Percentiles rank a stretch among this genome's conserved stretches.
phyloP scores from a whole-genome alignment of 1,140 invertebrate species.

The Drosophila rhopaloa region DNA sequence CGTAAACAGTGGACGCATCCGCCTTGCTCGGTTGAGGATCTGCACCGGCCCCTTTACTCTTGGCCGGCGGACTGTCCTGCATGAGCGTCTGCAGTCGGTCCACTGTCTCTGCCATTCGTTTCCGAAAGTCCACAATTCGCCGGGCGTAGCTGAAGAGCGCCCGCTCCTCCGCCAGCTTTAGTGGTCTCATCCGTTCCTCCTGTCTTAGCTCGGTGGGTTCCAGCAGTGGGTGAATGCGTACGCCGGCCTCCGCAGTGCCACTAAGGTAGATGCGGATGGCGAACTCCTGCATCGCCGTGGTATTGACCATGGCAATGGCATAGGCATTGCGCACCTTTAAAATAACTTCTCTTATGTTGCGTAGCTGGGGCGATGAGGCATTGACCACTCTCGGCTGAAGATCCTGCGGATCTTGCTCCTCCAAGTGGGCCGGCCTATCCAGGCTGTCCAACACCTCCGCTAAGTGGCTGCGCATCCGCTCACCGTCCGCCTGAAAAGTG shows the following conservation, averaged over 20 bases:
- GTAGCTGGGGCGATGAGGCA: not conserved
- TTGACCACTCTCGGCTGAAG: not conserved
- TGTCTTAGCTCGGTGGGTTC: constrained; percentile 34
- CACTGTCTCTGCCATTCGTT: constrained; percentile 77
- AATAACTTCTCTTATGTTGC: constrained; percentile 20
- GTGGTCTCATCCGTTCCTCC: constrained; percentile 13
- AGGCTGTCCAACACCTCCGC: constrained; percentile 48
- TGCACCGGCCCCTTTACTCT: not conserved
- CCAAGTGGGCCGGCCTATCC: constrained; percentile 7
- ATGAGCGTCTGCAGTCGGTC: constrained; percentile 72
- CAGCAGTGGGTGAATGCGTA: constrained; percentile 44
- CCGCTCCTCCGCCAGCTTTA: constrained; percentile 35
- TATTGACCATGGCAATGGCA: constrained; percentile 57
- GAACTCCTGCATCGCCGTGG: constrained; percentile 76
- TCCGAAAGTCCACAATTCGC: constrained; percentile 68
- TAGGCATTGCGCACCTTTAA: constrained; percentile 36
- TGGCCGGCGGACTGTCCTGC: constrained; percentile 48
- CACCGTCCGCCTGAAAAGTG: constrained; percentile 39
- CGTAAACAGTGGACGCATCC: not conserved
- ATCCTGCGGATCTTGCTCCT: constrained; percentile 5
- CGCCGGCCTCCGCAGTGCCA: constrained; percentile 54
- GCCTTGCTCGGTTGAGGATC: not conserved
- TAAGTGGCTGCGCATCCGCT: constrained; percentile 35
- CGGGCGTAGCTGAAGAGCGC: constrained; percentile 71
- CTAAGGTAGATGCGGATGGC: constrained; percentile 61